Base-by-base conservation (phyloP, 2,888 invertebrate species). In the Lasioglossum vierecki region DNA sequence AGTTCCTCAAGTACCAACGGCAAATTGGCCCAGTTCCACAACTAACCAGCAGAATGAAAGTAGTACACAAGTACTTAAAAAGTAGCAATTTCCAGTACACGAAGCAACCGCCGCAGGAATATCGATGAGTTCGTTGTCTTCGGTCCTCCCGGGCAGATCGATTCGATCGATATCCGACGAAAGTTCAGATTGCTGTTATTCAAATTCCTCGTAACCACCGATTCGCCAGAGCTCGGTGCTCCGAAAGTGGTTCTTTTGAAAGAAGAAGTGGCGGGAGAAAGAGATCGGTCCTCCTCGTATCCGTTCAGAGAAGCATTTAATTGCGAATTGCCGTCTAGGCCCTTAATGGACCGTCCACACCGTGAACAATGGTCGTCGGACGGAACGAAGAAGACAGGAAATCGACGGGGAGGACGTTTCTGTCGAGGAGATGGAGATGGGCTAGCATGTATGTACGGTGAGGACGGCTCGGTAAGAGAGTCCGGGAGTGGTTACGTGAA, bases 291-390 rank as follows among this genome's bases (percentile, higher is more conserved):
- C 87, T 82, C 66, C 79, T 84, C 83, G 82, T 81, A 87, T 89
- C 76, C 85, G 80, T 85, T 89, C 88, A 39, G 63, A 83, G 86
- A 85, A 89, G 77, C 87, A 82, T 90, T 90, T 86, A 90, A 90
- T 89, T 85, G 84, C 85, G 84, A 90, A 90, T 89, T 88, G 85
- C 76, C 83, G 84, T 90, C 83, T 88, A 88, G 88, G 71, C 49
- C 78, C 85, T 90, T 91, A 90, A 90, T 91, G 85, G 89, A 85
- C 80, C 86, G 84, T 83, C 83, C 79, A 80, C 76, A 74, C 83
- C 79, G 80, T 76, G 86, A 91, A 91, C 88, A 91, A 90, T 88
- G 77, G 79, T 15, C 57, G 30, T 8, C 44, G 74, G 9, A n/a
- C 35, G 46, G 44, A 63, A 53, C 53, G 68, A 85, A n/a, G 72